Base-by-base conservation (phyloP, 1,140 invertebrate species). In the Achatina immaculata region DNA sequence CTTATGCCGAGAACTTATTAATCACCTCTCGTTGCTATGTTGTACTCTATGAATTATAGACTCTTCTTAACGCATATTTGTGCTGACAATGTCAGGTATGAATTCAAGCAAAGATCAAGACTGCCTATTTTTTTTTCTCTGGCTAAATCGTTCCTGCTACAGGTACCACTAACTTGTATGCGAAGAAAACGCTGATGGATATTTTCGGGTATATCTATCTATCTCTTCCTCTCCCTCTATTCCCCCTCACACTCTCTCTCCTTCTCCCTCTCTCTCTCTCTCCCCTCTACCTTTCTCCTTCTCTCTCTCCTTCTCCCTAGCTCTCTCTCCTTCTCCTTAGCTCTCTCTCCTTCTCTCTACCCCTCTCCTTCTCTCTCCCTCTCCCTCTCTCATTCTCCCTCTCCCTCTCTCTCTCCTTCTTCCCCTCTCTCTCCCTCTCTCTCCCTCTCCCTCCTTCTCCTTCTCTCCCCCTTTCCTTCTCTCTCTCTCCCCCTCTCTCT, bases 331-430 rank as follows among this genome's bases (percentile, higher is more conserved):
- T 36, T 74, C 40, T 74, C 40, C 9, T 36, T 45, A 24, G 42
- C 40, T 74, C 72, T 43, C 2, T 74, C 43, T 43, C 16, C 2
- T n/a, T 36, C 34, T 21, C 9, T 43, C 14, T 28, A 9, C 14
- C 11, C 9, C 34, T 40, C 40, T 72, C 7, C 28, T 19, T 72
- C 34, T 43, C 34, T 72, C 34, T 72, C 69, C 40, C 40, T 72
- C 40, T 75, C 73, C 40, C 73, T 75, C 73, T 51, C 73, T 28
- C 43, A 28, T 45, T 34, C 40, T 48, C 73, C 7, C 73, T 19
- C 45, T 19, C 73, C 7, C 45, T 48, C 73, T 19, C 45, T 48
- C 40, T 43, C 45, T 43, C 73, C 21, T 36, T 48, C n/a, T n/a
- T 45, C 21, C n/a, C 16, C 45, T n/a, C 73, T n/a, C 45, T n/a